Percentiles rank a stretch among this genome's conserved stretches.
phyloP scores from a whole-genome alignment of 1,140 invertebrate species.

The Carcinoscorpius rotundicauda region DNA sequence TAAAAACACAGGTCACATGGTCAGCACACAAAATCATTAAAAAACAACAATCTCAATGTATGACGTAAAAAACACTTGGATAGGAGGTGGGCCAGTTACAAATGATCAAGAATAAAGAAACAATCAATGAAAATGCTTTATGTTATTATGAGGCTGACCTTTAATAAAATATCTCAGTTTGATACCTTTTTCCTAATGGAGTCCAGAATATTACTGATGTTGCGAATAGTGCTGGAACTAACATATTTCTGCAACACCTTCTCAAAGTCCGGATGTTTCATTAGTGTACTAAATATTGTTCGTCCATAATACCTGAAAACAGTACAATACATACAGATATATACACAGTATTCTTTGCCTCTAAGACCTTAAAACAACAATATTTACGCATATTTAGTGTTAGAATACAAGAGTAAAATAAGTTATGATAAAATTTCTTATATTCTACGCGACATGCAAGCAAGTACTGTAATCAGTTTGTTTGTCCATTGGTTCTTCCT shows the following conservation, averaged over 20 bases:
- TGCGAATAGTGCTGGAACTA: conserved; percentile 47
- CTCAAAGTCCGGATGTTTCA: conserved; percentile 48
- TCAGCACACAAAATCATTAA: not conserved
- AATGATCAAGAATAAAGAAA: not conserved
- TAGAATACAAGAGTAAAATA: no score
- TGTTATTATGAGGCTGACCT: not conserved
- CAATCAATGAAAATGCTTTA: not conserved
- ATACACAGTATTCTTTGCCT: not conserved
- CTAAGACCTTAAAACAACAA: not conserved
- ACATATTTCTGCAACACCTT: conserved; percentile 48
- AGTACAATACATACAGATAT: not conserved
- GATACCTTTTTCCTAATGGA: conserved; percentile 15
- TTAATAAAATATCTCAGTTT: no score
- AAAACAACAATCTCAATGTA: not conserved
- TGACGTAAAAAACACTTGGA: not conserved
- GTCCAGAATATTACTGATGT: conserved; percentile 52
- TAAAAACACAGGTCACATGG: not conserved
- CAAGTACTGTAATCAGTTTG: no score
- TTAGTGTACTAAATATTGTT: conserved; percentile 46
- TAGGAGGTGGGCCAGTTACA: not conserved
- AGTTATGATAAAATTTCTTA: no score
- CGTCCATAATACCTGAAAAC: conserved; percentile 49
- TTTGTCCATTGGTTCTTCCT: no score
- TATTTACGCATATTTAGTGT: no score
- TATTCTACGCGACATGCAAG: no score